Evolutionary conservation across 2,888 invertebrate species (phyloP).

Genomic region (Ichneumon xanthorius): DNA sequence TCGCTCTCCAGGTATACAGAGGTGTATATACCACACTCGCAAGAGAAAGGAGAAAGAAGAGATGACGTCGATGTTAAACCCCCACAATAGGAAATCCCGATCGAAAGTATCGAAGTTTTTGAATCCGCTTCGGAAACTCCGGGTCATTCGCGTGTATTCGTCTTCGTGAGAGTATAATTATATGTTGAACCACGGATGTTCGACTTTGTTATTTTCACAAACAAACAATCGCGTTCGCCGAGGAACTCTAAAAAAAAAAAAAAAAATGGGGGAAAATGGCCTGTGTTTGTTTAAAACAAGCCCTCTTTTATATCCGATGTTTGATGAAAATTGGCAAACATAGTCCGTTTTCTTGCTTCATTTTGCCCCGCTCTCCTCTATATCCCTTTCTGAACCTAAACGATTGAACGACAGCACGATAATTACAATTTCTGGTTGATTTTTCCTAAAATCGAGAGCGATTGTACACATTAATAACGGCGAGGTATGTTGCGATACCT

Average conservation of each 20-base stretch:
- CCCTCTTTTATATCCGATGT: not conserved
- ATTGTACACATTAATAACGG: not conserved
- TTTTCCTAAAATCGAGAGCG: slow-evolving; percentile 5
- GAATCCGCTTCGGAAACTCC: slow-evolving; percentile 1
- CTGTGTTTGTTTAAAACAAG: not conserved
- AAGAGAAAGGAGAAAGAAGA: slow-evolving; percentile 56
- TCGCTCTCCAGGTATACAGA: not conserved
- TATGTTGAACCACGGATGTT: not conserved
- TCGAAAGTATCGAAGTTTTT: slow-evolving; percentile 34
- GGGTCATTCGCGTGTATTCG: slow-evolving; percentile 8
- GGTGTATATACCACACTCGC: not conserved
- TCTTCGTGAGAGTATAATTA: not conserved
- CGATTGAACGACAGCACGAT: not conserved
- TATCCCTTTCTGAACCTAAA: not conserved
- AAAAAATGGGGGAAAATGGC: not conserved
- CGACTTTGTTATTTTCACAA: not conserved
- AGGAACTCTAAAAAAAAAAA: not conserved
- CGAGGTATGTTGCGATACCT: slow-evolving; percentile 7
- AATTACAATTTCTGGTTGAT: not conserved
- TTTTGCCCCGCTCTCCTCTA: not conserved
- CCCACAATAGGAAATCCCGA: not conserved
- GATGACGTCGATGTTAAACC: slow-evolving; percentile 36
- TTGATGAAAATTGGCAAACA: not conserved
- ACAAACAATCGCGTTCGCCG: not conserved
- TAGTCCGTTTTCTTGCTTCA: not conserved